Percentiles rank a stretch among this genome's conserved stretches.
Evolutionary conservation across 2,888 invertebrate species (phyloP).

Genomic region (Netelia inedita): DNA sequence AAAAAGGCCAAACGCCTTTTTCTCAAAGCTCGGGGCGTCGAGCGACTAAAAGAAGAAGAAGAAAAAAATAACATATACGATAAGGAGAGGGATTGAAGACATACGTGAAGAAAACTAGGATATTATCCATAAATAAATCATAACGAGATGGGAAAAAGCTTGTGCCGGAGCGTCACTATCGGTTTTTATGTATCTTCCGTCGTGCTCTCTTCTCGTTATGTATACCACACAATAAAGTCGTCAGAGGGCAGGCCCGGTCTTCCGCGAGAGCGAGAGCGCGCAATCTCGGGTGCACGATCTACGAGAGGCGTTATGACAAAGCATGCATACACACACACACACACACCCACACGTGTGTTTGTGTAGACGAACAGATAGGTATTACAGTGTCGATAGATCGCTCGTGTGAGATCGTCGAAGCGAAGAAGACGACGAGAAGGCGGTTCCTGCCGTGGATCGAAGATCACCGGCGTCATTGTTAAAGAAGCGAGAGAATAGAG

Average conservation of each 20-base stretch:
- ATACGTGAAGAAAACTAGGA: not conserved
- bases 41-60: slow-evolving; percentile 9
- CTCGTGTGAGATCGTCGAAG: slow-evolving; percentile 54
- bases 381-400: slow-evolving; percentile 44
- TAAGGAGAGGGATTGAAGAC: not conserved
- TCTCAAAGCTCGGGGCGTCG: not conserved
- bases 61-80: not conserved
- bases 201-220: slow-evolving; percentile 43
- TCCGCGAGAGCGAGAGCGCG: slow-evolving; percentile 26
- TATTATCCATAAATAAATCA: slow-evolving; percentile 12
- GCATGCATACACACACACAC: slow-evolving; percentile 61
- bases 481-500: slow-evolving; percentile 53
- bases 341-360: not conserved
- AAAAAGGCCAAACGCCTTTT: slow-evolving; percentile 35
- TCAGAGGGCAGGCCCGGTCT: slow-evolving; percentile 58
- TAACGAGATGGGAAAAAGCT: slow-evolving; percentile 5
- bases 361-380: not conserved
- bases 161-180: slow-evolving; percentile 5
- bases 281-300: slow-evolving; percentile 74
- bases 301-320: slow-evolving; percentile 73
- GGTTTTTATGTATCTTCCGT: slow-evolving; percentile 8
- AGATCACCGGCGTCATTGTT: slow-evolving; percentile 75
- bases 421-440: slow-evolving; percentile 51
- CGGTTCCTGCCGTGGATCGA: slow-evolving; percentile 70
- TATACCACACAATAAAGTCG: slow-evolving; percentile 72